Base-by-base conservation (phyloP, 2,797 vertebrate genomes). In the Hyperoplus lanceolatus region DNA sequence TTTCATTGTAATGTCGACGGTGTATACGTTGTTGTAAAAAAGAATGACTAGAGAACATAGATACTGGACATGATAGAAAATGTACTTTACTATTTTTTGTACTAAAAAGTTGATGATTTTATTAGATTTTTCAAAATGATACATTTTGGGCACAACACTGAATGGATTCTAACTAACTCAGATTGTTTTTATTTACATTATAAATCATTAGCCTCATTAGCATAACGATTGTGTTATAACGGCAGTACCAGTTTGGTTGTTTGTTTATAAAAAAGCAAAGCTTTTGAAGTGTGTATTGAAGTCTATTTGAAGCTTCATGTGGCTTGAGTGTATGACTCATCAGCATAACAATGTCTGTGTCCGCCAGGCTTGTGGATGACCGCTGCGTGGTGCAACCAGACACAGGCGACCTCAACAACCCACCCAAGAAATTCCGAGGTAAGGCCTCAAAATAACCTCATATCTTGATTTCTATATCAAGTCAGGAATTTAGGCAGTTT, bases 371-470 rank as follows among this genome's bases (percentile, higher is more conserved):
- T 83, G 98, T 99, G 82, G 98, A 99, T 84, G 98, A 99, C 77
- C 96, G 98, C 39, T 99, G 98, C 88, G 98, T 99, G 66, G 98
- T 99, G 2, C 98, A 99, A 89, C 98, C 98, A 55, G 98, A 99
- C 89, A 94, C 97, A 0, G 98, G 98, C 0, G 98, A 99, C 92
- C 97, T 99, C 82, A 98, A 97, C 93, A 99, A 98, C 84, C 98
- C 98, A 46, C 98, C 98, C 74, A 99, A 99, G 94, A 99, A 99
- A 92, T 99, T 99, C 93, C 85, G 98, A 96, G 98, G 98, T 99
- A 94, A 96, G 95, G n/a, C 58, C 15, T 60, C 6, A 46, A 46
- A 64, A 62, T 42, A 0, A 0, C 2, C 7, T 51, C 4, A 55
- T 43, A 6, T 45, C 8, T 54, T 36, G 0, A 55, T 43, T 2